A percentile compares a stretch with the other conserved stretches of the same genome.
Conservation (phyloP, 2,888 invertebrate species). For the Epinotia brunnichana region DNA sequence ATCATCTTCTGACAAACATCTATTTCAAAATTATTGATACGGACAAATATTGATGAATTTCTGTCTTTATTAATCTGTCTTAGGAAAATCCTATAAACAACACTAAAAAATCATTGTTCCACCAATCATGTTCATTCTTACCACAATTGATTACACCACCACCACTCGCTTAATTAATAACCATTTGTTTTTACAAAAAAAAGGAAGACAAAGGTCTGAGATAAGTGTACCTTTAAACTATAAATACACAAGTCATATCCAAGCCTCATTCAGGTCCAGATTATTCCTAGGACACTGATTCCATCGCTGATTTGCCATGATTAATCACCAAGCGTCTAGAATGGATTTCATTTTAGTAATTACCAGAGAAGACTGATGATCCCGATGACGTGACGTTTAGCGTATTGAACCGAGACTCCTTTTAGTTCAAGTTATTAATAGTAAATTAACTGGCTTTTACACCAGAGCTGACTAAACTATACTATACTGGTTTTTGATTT, state of each 20-base stretch:
- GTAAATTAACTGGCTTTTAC: conserved; percentile 19
- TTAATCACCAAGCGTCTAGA: conserved; percentile 56
- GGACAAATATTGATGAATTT: no score
- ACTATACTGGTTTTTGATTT: neutral
- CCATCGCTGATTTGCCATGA: conserved; percentile 67
- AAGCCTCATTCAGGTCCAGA: conserved; percentile 21
- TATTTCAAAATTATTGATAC: no score
- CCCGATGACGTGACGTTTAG: conserved; percentile 37
- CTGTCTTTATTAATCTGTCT: no score
- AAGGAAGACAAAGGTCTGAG: neutral
- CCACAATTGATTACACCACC: no score
- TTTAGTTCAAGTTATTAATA: conserved; percentile 25
- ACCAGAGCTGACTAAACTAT: neutral
- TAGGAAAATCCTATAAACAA: no score
- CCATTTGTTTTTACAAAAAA: neutral
- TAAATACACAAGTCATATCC: conserved; percentile 16
- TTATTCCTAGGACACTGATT: conserved; percentile 58
- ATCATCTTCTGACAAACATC: no score
- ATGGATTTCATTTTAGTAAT: conserved; percentile 62
- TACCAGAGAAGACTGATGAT: conserved; percentile 57
- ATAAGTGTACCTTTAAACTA: neutral
- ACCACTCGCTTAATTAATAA: no score
- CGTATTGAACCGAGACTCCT: conserved; percentile 16
- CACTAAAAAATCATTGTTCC: no score
- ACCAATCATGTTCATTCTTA: no score